A percentile compares a stretch with the other conserved stretches of the same genome.
Conservation (phyloP, 2,888 invertebrate species). For the Nebria salina region DNA sequence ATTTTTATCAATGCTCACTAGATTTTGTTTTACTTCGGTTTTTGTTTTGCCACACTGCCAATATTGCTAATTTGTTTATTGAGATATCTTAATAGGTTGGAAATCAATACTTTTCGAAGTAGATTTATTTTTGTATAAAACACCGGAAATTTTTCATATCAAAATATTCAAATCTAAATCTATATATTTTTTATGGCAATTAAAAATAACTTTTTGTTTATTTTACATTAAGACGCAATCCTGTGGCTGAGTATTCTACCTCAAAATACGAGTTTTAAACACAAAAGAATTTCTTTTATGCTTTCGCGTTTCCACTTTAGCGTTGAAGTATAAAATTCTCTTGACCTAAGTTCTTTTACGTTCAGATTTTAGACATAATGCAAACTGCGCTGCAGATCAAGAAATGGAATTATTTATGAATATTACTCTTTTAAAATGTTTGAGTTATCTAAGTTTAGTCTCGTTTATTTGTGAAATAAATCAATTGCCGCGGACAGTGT, state of each 20-base stretch:
- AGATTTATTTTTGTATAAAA: too few relatives aligned
- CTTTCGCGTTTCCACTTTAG: background rate
- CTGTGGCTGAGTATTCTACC: background rate
- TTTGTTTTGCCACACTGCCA: background rate
- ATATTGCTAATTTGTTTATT: too few relatives aligned
- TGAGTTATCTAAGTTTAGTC: too few relatives aligned
- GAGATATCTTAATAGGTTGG: too few relatives aligned
- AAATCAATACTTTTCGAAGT: too few relatives aligned
- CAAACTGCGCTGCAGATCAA: background rate
- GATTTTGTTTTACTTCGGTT: background rate
- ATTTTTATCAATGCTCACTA: too few relatives aligned
- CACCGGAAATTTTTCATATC: too few relatives aligned
- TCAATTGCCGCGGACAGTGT: too few relatives aligned
- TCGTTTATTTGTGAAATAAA: too few relatives aligned
- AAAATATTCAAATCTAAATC: too few relatives aligned
- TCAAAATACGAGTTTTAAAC: background rate
- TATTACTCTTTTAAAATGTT: too few relatives aligned
- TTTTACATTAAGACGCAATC: background rate
- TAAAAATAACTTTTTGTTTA: background rate
- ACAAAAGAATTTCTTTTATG: background rate
- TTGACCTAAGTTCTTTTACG: background rate
- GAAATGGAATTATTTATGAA: background rate
- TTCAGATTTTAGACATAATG: background rate
- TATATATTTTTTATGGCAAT: too few relatives aligned
- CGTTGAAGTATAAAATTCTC: background rate